These are phyloP conservation scores for Clusia tigrina DNA, from an alignment of 2,888 invertebrate genomes.

Conservation along the genomic window DNA sequence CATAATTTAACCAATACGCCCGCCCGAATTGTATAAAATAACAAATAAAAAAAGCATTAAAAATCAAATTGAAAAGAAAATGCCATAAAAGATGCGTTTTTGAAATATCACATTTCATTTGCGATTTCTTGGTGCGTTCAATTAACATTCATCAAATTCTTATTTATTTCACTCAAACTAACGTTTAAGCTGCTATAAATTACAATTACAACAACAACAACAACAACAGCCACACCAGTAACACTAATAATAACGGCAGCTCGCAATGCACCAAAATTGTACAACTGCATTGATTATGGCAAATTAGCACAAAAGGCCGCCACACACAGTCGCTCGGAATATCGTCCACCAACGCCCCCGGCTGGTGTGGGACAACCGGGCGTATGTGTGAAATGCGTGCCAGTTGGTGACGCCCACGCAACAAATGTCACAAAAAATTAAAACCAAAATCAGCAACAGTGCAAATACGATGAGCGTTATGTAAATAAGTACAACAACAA, in stretches of 20 bases:
- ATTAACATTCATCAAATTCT: slow-evolving; percentile 16
- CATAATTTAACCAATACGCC: not conserved
- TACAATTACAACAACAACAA: slow-evolving; percentile 14
- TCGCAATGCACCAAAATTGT: slow-evolving; percentile 44
- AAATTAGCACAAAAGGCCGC: slow-evolving; percentile 20
- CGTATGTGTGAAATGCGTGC: slow-evolving; percentile 7
- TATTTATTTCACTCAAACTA: slow-evolving; percentile 16
- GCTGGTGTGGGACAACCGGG: not conserved
- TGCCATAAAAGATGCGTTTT: not conserved
- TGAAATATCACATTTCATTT: not conserved
- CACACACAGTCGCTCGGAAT: slow-evolving; percentile 12
- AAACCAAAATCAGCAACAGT: not conserved
- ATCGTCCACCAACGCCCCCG: not conserved
- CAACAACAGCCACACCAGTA: slow-evolving; percentile 21
- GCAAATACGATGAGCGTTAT: slow-evolving; percentile 22
- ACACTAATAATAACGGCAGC: slow-evolving; percentile 4
- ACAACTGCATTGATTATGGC: slow-evolving; percentile 51
- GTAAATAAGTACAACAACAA: slow-evolving; percentile 31
- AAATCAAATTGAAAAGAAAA: no score
- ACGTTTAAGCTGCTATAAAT: slow-evolving; percentile 22
- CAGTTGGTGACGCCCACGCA: slow-evolving; percentile 7
- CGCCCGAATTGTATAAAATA: not conserved
- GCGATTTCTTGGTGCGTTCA: not conserved
- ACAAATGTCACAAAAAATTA: slow-evolving; percentile 6
- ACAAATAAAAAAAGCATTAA: no score